phyloP scores from a whole-genome alignment of 2,113 vertebrate genomes.

The Probosciger aterrimus region DNA sequence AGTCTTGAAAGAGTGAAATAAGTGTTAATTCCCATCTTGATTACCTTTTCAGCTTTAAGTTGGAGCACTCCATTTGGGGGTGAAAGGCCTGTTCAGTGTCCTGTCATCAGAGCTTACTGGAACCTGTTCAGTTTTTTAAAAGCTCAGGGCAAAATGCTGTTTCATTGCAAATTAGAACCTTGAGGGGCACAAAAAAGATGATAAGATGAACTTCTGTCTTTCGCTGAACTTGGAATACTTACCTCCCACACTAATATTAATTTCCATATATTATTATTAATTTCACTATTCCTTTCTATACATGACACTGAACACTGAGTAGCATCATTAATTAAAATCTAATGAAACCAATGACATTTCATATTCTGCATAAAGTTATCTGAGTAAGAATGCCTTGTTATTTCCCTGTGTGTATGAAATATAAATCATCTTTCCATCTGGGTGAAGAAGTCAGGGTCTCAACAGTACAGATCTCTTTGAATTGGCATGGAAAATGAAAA shows the following conservation, averaged over 20 bases:
- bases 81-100: slow-evolving; percentile 27
- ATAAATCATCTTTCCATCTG: slow-evolving; percentile 23
- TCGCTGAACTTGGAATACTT: not conserved
- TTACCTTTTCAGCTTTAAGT: not conserved
- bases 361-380: not conserved
- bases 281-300: not conserved
- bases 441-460: not conserved
- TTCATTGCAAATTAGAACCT: not conserved
- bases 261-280: not conserved
- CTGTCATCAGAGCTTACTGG: not conserved
- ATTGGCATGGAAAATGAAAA: slow-evolving; percentile 38
- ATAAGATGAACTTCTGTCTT: not conserved
- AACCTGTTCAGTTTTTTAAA: slow-evolving; percentile 29
- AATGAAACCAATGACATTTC: not conserved
- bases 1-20: not conserved
- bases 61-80: not conserved
- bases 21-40: slow-evolving; percentile 1
- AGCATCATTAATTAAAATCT: not conserved
- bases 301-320: not conserved
- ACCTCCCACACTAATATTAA: not conserved
- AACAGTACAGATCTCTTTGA: not conserved
- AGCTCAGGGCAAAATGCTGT: not conserved
- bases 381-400: not conserved
- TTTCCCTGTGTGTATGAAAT: not conserved
- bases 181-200: not conserved